Base-by-base conservation (phyloP, 2,113 vertebrate species). In the Morone saxatilis region DNA sequence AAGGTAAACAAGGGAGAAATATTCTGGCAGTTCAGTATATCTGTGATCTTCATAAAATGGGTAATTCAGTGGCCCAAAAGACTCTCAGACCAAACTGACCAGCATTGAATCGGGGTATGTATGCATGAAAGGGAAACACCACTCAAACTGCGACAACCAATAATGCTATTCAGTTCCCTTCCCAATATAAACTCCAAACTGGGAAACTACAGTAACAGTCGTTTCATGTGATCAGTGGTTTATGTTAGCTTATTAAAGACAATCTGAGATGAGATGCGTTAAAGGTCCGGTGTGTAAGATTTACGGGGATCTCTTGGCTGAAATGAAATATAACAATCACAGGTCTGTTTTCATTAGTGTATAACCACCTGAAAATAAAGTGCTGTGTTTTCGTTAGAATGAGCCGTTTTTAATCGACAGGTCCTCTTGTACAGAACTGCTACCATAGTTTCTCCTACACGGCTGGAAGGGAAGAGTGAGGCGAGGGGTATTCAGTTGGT, bases 11-110 rank as follows among this genome's bases (percentile, higher is more conserved):
- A 59, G 7, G n/a, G 0, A 41, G 25, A 20, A 53, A 81, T 53
- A 53, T 36, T 65, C 16, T 53, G 75, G 77, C 59, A 79, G 80
- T 84, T 78, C 19, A 54, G 51, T 69, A 17, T 7, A 25, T 57
- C 71, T 56, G 40, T 74, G 43, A 70, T 57, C n/a, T 13, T 25
- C 25, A 43, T 53, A 47, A 41, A 74, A 72, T 17, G 7, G n/a
- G n/a, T 25, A 41, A 20, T 59, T 71, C 16, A 57, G 22, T 4
- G 36, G 13, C 50, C 0, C 7, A 7, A 71, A 61, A 38, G 50
- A 43, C 57, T 25, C 40, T 60, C 43, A 25, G 47, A 62, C 12
- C 22, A 36, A 5, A 8, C 19, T 53, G 43, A 43, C 9, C 20
- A 19, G 8, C 6, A 11, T 50, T 4, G 61, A 20, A 41, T 41